Evolutionary conservation across 2,888 invertebrate species (phyloP), one percentile per base, ranked within the genome.

Genomic region (Ectemnius cavifrons): DNA sequence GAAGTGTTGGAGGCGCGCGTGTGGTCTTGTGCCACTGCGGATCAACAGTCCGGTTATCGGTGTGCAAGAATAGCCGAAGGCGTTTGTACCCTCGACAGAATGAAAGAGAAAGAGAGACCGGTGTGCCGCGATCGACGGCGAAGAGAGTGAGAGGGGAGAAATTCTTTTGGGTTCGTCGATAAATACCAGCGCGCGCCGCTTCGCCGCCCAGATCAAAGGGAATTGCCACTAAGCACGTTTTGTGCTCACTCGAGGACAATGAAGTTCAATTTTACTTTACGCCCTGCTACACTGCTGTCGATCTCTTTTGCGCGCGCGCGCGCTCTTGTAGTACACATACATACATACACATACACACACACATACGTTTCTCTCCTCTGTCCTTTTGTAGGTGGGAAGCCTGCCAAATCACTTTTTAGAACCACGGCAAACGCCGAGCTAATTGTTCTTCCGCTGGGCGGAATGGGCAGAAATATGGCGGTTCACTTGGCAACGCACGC

Each of bases 351-450:
- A n/a, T n/a, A 23, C 3, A 23, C 23, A 23, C 23, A 23, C 23
- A 23, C 23, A n/a, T 3, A 14, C 37, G 11, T 14, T 13, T 46
- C 46, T 72, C 49, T 49, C 59, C 64, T 64, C 16, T 65, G 72
- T 45, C 20, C 37, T 8, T 65, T n/a, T 52, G 58, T 16, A 67
- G 11, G 52, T 46, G 70, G 75, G 73, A 75, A 61, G 46, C 27
- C 13, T 75, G 75, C 78, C 78, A 78, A 63, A 63, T 68, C 47
- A 63, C 67, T 72, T 73, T 73, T 68, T 46, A 63, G 68, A 68
- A 72, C 2, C 57, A 47, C 27, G 61, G 16, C 65, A 61, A 27
- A 23, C 37, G 58, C 59, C 11, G 5, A 8, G 27, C 18, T 37
- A 47, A 20, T 66, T 61, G 46, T 61, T 61, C 61, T 67, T 67